Evolutionary conservation across 2,888 invertebrate species (phyloP).

Genomic region (Atrina japonica): DNA sequence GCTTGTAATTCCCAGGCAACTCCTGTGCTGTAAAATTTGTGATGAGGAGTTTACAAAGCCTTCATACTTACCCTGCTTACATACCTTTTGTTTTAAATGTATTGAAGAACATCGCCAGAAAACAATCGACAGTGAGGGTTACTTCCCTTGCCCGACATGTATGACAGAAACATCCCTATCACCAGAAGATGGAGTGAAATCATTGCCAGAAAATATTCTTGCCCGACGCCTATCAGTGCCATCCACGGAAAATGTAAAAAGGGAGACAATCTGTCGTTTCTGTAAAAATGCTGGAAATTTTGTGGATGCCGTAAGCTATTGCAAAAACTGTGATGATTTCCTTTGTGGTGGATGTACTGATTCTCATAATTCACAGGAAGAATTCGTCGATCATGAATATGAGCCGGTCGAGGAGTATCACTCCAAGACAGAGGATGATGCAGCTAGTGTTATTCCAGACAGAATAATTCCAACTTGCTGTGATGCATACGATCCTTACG

Average conservation of each 20-base stretch:
- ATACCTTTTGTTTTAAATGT: constrained; percentile 63
- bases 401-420: constrained; percentile 59
- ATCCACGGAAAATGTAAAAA: constrained; percentile 42
- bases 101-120: constrained; percentile 51
- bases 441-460: constrained; percentile 38
- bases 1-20: constrained; percentile 69
- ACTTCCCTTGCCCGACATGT: constrained; percentile 68
- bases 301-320: constrained; percentile 59
- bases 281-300: constrained; percentile 65
- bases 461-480: constrained; percentile 65
- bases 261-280: constrained; percentile 55
- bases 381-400: constrained; percentile 64
- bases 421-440: constrained; percentile 45
- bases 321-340: constrained; percentile 69
- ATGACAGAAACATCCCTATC: constrained; percentile 55
- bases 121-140: constrained; percentile 47
- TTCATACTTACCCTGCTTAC: constrained; percentile 68
- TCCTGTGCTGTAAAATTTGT: constrained; percentile 71
- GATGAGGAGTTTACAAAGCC: constrained; percentile 71
- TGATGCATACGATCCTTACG: constrained; percentile 67
- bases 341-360: constrained; percentile 64
- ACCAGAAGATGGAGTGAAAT: constrained; percentile 40
- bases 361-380: constrained; percentile 60
- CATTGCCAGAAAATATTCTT: constrained; percentile 66
- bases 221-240: constrained; percentile 63